Evolutionary conservation across 64 coral and sea anemone genomes (phyloP).

Genomic region (Exaiptasia diaphana): DNA sequence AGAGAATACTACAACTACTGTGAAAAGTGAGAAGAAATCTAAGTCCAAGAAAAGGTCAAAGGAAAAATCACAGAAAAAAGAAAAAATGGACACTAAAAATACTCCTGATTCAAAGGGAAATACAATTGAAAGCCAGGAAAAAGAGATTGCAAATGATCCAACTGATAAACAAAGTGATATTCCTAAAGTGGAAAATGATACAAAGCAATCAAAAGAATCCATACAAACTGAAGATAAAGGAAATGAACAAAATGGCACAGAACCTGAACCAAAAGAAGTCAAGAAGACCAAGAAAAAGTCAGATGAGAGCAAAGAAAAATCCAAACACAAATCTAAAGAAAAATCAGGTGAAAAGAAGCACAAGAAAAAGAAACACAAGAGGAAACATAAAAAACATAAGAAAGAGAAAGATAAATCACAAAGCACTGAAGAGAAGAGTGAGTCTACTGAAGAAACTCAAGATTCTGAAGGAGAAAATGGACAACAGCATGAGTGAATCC

Average conservation of each 20-base stretch:
- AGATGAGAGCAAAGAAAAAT: background rate
- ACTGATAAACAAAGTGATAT: no score
- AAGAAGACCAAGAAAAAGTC: background rate
- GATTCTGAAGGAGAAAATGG: slow-evolving; percentile 12
- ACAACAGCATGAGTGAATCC: background rate
- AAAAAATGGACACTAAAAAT: background rate
- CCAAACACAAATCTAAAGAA: slow-evolving; percentile 18
- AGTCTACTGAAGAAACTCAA: background rate
- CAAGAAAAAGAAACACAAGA: slow-evolving; percentile 66
- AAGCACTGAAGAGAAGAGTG: background rate
- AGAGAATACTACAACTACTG: background rate
- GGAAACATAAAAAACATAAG: slow-evolving; percentile 59
- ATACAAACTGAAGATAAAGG: background rate
- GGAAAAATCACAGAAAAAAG: background rate
- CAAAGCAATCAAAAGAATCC: background rate
- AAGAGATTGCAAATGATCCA: no score
- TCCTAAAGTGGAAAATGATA: no score
- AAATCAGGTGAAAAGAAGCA: slow-evolving; percentile 56
- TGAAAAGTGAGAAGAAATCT: background rate
- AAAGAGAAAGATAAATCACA: slow-evolving; percentile 36
- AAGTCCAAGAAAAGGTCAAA: background rate
- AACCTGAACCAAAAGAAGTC: background rate
- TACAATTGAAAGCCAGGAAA: background rate
- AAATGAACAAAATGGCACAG: background rate
- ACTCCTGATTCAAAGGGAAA: background rate